Percentiles rank a stretch among this genome's conserved stretches.
Evolutionary conservation across 2,888 invertebrate species (phyloP).

Genomic region (Kryphioiulus occultus): DNA sequence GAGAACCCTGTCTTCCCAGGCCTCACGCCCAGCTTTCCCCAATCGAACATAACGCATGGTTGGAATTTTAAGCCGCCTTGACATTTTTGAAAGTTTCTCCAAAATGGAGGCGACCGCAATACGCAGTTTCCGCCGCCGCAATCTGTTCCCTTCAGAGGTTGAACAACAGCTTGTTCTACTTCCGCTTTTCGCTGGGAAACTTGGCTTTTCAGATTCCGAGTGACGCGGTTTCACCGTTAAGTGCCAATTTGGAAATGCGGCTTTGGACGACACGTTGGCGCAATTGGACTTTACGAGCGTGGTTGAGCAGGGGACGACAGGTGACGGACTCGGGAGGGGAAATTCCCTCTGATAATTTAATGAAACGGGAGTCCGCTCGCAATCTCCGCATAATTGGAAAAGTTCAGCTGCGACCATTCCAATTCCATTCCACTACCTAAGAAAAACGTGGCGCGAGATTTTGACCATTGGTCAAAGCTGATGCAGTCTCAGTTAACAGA

Average conservation of each 20-base stretch:
- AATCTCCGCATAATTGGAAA: constrained; percentile 18
- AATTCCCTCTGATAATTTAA: neutral
- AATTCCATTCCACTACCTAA: neutral
- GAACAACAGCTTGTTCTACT: neutral
- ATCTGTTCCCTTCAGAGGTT: constrained; percentile 21
- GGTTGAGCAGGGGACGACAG: neutral
- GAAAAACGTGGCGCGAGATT: neutral
- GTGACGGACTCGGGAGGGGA: neutral
- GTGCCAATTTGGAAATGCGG: constrained; percentile 32
- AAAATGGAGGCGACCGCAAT: neutral
- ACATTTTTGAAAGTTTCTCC: neutral
- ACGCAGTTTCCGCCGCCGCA: neutral
- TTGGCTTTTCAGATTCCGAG: neutral
- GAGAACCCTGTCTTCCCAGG: no score
- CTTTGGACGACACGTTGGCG: neutral
- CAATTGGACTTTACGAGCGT: neutral
- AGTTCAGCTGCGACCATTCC: neutral
- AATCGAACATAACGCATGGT: neutral
- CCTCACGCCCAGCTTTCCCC: neutral
- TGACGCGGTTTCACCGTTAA: neutral
- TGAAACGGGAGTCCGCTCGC: neutral
- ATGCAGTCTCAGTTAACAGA: no score
- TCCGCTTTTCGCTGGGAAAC: neutral
- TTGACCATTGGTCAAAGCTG: no score
- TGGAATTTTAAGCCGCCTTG: neutral